Base-by-base conservation (phyloP, 1,140 invertebrate genomes). In the Drosophila funebris region DNA sequence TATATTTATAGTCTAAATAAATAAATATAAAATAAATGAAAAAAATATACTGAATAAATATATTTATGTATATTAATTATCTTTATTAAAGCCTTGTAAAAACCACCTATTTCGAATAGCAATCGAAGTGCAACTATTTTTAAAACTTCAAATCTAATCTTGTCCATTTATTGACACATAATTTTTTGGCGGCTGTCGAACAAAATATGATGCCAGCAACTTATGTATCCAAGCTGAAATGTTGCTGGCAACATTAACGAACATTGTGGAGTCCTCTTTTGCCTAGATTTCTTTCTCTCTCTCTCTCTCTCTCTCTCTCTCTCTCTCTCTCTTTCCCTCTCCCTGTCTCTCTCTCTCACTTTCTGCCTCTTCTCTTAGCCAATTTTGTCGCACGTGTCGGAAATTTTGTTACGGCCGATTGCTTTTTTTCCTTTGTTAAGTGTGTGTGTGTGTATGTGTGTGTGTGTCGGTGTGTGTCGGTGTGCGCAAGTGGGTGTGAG, bases 381-480 rank as follows among this genome's bases (percentile, higher is more conserved):
- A 85, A 82, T 83, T 87, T 83, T 88, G 83, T 88, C 83, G 83
- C 83, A 88, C 83, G 83, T 88, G 83, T 89, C 79, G 84, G 73
- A 88, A 88, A 88, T 88, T 83, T 88, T 79, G 83, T 88, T 88
- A 88, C 84, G 79, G 79, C 73, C 84, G 83, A 88, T 89, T 88
- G 83, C 83, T 76, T 88, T 88, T 88, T 52, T 75, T 74, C 36
- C 52, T 53, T 48, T 52, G 24, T 48, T 67, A 41, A 53, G 29
- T 41, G 27, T 56, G 41, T 46, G 39, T 68, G n/a, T 29, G 48
- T 11, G 24, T 29, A 44, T 57, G 56, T 52, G 53, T 41, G 53
- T 33, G 48, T 57, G 41, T 27, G 41, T 62, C 39, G 64, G 61
- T 78, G 33, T 54, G 53, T 78, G 39, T 18, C n/a, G n/a, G n/a